Conservation (phyloP, 2,797 vertebrate species). For the Sebastes umbrosus region DNA sequence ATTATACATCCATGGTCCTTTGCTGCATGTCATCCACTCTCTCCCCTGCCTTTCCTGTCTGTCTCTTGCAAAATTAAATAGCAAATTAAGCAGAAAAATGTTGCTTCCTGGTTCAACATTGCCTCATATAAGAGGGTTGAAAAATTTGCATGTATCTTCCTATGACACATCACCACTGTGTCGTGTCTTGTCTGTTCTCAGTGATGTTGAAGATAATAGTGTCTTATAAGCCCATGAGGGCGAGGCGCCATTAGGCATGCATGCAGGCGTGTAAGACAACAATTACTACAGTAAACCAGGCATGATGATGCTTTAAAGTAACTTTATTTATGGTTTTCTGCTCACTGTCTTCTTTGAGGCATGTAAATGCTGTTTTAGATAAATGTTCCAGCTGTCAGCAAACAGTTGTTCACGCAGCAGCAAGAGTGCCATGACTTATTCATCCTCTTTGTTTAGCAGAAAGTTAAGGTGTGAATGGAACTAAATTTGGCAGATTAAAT, state of each 20-base stretch:
- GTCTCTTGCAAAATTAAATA: too few species aligned
- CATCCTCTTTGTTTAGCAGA: not conserved
- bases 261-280: not conserved
- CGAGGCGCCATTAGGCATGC: not conserved
- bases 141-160: not conserved
- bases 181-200: not conserved
- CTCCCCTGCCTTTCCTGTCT: too few species aligned
- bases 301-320: not conserved
- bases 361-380: not conserved
- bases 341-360: not conserved
- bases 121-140: not conserved
- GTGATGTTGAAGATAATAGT: not conserved
- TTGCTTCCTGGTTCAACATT: not conserved
- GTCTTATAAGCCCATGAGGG: not conserved
- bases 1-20: too few species aligned
- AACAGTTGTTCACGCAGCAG: not conserved
- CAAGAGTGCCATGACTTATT: not conserved
- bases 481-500: not conserved
- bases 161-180: not conserved
- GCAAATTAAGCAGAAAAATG: too few species aligned
- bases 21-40: too few species aligned
- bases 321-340: not conserved
- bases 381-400: not conserved
- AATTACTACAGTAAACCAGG: slow-evolving; percentile 3
- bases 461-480: not conserved